These are phyloP conservation scores for Podotricha telesiphe DNA, from an alignment of 2,888 invertebrate species.

Conservation along the genomic window DNA sequence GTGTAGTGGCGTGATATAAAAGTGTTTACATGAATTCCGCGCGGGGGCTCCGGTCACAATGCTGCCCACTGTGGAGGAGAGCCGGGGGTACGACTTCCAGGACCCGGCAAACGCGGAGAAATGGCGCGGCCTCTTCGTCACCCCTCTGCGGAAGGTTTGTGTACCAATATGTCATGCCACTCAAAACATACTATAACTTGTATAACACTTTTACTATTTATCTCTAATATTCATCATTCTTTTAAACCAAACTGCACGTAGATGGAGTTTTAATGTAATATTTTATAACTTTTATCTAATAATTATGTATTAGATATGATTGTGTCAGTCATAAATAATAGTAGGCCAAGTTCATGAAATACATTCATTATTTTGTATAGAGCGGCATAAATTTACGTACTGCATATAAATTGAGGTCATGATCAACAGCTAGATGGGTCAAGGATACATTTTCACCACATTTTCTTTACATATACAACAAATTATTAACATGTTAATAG, in stretches of 20 bases:
- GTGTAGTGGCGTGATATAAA: slow-evolving; percentile 65
- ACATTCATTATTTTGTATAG: slow-evolving; percentile 31
- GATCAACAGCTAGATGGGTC: slow-evolving; percentile 30
- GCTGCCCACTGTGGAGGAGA: slow-evolving; percentile 82
- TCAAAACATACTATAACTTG: slow-evolving; percentile 41
- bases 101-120: slow-evolving; percentile 94
- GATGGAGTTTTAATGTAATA: neutral
- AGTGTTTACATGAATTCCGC: slow-evolving; percentile 78
- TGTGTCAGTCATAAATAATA: slow-evolving; percentile 7
- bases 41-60: slow-evolving; percentile 69
- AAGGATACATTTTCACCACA: slow-evolving; percentile 32
- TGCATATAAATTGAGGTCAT: slow-evolving; percentile 37
- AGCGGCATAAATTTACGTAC: slow-evolving; percentile 24
- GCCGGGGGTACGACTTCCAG: slow-evolving; percentile 90
- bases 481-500: neutral
- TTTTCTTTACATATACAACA: slow-evolving; percentile 1
- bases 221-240: slow-evolving; percentile 10
- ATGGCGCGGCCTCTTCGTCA: slow-evolving; percentile 96
- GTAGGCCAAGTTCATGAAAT: slow-evolving; percentile 36
- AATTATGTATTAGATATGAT: neutral
- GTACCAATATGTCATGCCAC: slow-evolving; percentile 50
- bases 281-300: slow-evolving; percentile 20
- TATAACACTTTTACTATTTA: slow-evolving; percentile 17
- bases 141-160: slow-evolving; percentile 92
- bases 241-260: neutral